Conservation (phyloP, 2,888 invertebrate genomes). For the Amphipyra berbera region DNA sequence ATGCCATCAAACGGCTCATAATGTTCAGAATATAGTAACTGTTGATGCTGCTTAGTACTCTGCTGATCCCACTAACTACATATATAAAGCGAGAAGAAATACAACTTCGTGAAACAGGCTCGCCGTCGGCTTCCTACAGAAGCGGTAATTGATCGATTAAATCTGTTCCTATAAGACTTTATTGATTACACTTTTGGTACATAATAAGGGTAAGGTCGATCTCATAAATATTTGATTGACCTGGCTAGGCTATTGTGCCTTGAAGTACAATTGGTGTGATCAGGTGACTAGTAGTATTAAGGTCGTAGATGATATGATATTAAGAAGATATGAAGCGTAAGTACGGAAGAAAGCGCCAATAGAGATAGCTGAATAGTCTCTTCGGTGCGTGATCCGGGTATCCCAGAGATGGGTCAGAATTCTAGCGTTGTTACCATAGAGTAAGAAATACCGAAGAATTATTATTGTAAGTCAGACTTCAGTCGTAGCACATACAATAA, state of each 20-base stretch:
- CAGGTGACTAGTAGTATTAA: conserved; percentile 24
- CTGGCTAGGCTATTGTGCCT: conserved; percentile 41
- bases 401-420: too few relatives aligned
- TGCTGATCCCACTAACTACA: background rate
- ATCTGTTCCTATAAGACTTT: conserved; percentile 60
- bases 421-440: too few relatives aligned
- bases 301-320: conserved; percentile 14
- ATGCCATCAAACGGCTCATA: too few relatives aligned
- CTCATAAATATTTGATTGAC: conserved; percentile 60
- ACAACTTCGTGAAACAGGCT: conserved; percentile 31
- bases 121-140: conserved; percentile 54
- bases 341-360: background rate
- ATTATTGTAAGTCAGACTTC: too few relatives aligned
- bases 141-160: conserved; percentile 69
- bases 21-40: too few relatives aligned
- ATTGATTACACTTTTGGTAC: conserved; percentile 66
- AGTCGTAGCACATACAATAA: too few relatives aligned
- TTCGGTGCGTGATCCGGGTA: too few relatives aligned
- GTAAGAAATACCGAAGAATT: too few relatives aligned
- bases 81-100: conserved; percentile 5
- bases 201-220: conserved; percentile 61
- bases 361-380: too few relatives aligned
- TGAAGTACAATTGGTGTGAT: conserved; percentile 14
- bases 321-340: conserved; percentile 6
- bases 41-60: background rate